Conservation (phyloP, 53 echinoderm and acorn worm genomes). For the Actinopyga echinites region DNA sequence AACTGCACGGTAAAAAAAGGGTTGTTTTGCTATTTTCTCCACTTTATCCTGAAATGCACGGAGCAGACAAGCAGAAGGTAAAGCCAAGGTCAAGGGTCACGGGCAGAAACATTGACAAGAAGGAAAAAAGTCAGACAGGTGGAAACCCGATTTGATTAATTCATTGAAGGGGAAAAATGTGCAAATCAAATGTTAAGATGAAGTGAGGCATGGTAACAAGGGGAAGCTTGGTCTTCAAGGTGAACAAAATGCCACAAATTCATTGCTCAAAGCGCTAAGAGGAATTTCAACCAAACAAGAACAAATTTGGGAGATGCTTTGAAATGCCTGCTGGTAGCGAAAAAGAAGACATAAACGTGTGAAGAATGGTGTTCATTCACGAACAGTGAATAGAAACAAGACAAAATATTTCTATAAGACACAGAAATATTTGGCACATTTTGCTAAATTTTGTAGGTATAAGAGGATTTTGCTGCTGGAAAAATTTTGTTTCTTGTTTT, state of each 20-base stretch:
- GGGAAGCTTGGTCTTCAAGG: slow-evolving; percentile 17
- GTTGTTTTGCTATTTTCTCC: slow-evolving; percentile 12
- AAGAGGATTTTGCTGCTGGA: no score
- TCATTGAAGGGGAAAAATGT: slow-evolving; percentile 37
- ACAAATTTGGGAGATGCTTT: not conserved
- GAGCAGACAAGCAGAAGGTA: slow-evolving; percentile 34
- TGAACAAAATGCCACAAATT: slow-evolving; percentile 40
- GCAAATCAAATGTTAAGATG: slow-evolving; percentile 39
- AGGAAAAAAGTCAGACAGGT: slow-evolving; percentile 32
- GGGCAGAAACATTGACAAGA: slow-evolving; percentile 31
- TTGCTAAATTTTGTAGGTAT: no score
- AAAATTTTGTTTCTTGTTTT: no score
- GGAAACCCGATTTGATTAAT: slow-evolving; percentile 40
- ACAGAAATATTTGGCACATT: no score
- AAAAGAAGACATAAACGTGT: not conserved
- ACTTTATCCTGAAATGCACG: not conserved
- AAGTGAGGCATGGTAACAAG: slow-evolving; percentile 27
- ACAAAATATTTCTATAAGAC: not conserved
- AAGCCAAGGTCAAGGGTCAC: slow-evolving; percentile 32
- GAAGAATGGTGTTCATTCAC: not conserved
- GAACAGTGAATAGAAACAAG: not conserved
- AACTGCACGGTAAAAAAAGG: not conserved
- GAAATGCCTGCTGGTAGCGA: not conserved
- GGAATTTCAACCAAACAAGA: not conserved
- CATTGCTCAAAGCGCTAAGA: slow-evolving; percentile 3